These are phyloP conservation scores for Scomber japonicus DNA, from an alignment of 2,113 vertebrate species.

Conservation along the genomic window DNA sequence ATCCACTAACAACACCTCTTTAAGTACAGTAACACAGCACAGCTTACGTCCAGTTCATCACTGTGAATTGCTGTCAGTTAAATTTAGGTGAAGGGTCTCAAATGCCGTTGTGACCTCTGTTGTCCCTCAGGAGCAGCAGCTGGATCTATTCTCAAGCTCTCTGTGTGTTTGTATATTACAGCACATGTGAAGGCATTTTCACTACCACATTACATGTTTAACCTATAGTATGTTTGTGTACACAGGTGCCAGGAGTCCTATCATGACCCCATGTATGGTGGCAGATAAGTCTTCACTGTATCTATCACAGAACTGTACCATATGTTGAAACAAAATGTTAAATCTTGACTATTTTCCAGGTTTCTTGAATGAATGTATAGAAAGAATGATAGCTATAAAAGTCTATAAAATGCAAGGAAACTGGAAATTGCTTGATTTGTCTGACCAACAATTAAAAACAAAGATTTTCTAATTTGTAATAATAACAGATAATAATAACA, in stretches of 20 bases:
- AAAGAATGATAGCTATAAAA: too few species aligned
- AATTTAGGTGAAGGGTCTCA: conserved; percentile 11
- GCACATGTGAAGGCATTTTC: background rate
- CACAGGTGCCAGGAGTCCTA: conserved; percentile 40
- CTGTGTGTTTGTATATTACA: background rate
- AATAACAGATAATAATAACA: too few species aligned
- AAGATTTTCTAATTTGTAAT: too few species aligned
- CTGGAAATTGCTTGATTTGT: too few species aligned
- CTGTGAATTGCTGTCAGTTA: background rate
- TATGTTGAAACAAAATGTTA: too few species aligned
- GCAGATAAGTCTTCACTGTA: background rate
- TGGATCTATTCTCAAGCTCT: conserved; percentile 39
- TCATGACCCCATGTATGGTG: background rate
- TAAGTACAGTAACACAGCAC: background rate
- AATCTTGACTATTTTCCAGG: too few species aligned
- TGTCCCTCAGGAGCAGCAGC: conserved; percentile 41
- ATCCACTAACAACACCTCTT: too few species aligned
- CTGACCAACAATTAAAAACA: too few species aligned
- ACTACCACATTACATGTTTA: background rate
- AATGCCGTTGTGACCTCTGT: background rate
- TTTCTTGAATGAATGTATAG: too few species aligned
- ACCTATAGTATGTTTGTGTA: conserved; percentile 26
- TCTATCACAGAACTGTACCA: background rate
- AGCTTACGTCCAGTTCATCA: background rate
- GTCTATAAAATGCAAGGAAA: too few species aligned